A percentile compares a stretch with the other conserved stretches of the same genome.
Conservation (phyloP, 2,113 vertebrate genomes). For the Menura novaehollandiae region DNA sequence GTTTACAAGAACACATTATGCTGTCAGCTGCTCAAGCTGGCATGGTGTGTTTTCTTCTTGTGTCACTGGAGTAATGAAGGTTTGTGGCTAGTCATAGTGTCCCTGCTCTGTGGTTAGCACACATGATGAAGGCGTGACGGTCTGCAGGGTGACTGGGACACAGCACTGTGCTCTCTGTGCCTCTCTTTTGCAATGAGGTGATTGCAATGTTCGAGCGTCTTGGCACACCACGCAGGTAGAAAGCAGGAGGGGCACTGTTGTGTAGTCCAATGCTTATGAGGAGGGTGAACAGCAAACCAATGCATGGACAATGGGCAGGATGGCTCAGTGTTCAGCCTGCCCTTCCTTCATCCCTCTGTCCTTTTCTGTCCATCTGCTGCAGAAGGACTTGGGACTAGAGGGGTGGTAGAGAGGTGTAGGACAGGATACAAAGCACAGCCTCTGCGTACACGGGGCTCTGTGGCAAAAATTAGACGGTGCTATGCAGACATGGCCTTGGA, state of each 20-base stretch:
- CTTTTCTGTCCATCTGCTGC: neutral
- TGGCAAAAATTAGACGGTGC: neutral
- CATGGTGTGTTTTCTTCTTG: neutral
- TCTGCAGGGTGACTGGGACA: neutral
- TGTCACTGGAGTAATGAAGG: neutral
- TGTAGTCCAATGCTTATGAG: neutral
- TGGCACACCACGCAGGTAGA: neutral
- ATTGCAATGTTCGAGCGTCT: neutral
- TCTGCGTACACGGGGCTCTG: neutral
- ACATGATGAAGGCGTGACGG: neutral
- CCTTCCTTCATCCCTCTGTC: neutral
- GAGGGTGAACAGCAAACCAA: neutral
- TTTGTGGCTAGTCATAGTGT: neutral
- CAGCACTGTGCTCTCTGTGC: rapidly evolving
- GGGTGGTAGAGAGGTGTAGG: neutral
- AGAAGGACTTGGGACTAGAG: neutral
- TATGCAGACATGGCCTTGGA: neutral
- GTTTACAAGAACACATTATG: neutral
- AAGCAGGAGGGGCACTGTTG: neutral
- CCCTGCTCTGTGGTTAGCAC: rapidly evolving
- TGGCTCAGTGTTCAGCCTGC: neutral
- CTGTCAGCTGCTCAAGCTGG: neutral
- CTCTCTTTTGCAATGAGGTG: neutral
- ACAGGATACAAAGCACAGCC: neutral
- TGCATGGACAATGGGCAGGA: neutral